Evolutionary conservation across 2,888 invertebrate genomes (phyloP).

Genomic region (Dicranocentrus wangi): DNA sequence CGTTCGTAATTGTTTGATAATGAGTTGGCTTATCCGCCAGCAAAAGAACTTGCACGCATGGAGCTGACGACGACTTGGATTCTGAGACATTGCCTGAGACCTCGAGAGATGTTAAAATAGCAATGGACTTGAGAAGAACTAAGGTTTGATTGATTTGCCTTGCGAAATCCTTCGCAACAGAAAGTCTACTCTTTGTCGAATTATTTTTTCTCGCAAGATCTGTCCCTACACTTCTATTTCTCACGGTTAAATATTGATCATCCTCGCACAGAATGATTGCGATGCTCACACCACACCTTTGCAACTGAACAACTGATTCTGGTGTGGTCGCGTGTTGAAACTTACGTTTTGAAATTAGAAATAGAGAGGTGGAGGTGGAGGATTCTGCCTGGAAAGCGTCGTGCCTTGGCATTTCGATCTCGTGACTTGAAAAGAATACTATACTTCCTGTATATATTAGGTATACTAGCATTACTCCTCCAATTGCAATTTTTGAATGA

Average conservation of each 20-base stretch:
- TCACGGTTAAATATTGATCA: conserved; percentile 23
- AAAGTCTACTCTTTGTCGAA: background rate
- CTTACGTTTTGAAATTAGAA: conserved; percentile 17
- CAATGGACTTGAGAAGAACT: conserved; percentile 72
- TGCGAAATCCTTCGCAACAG: conserved; percentile 64
- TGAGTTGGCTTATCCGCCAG: conserved; percentile 61
- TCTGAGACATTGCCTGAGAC: background rate
- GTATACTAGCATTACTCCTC: too few relatives aligned
- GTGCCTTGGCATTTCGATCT: too few relatives aligned
- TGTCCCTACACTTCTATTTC: background rate
- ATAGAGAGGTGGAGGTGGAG: background rate
- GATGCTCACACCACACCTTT: conserved; percentile 46
- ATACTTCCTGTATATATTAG: too few relatives aligned
- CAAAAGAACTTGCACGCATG: conserved; percentile 65
- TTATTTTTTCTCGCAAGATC: background rate
- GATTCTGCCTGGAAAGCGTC: too few relatives aligned
- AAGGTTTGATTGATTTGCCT: conserved; percentile 72
- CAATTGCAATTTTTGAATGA: too few relatives aligned
- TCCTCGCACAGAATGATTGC: conserved; percentile 65
- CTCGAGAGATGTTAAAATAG: conserved; percentile 29
- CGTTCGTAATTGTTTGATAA: conserved; percentile 43
- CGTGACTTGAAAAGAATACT: too few relatives aligned
- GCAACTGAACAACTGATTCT: background rate
- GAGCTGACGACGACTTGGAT: too few relatives aligned
- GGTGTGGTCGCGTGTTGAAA: background rate